Evolutionary conservation across 2,113 vertebrate species (phyloP).

Genomic region (Pardalotus punctatus): DNA sequence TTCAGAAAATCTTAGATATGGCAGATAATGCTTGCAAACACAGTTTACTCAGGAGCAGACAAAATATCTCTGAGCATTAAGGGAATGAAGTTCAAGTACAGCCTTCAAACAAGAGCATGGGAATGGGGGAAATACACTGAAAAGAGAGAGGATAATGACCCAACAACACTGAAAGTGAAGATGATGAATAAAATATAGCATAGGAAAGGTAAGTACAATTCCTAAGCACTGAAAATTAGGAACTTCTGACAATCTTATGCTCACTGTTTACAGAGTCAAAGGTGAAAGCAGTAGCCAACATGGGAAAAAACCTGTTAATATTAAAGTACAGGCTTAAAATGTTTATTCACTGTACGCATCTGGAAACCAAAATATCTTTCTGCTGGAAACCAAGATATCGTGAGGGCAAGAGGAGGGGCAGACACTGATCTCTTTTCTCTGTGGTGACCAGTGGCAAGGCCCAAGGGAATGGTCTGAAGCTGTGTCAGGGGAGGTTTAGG

Average conservation of each 20-base stretch:
- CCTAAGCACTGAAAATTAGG: neutral
- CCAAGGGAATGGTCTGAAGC: rapidly evolving
- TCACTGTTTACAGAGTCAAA: neutral
- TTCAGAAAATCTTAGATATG: neutral
- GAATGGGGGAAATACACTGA: neutral
- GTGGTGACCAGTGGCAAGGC: neutral
- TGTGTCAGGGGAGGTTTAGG: neutral
- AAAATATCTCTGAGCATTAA: neutral
- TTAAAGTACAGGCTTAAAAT: neutral
- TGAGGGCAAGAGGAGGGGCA: neutral
- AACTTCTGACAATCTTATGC: neutral
- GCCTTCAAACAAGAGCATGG: neutral
- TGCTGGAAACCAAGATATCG: neutral
- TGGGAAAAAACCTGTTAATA: neutral
- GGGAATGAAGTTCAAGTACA: neutral
- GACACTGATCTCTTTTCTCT: too few relatives aligned
- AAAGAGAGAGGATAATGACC: neutral
- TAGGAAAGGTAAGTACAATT: neutral
- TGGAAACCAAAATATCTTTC: neutral
- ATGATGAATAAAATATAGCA: neutral
- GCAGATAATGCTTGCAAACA: neutral
- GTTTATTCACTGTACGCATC: neutral
- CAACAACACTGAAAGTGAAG: neutral
- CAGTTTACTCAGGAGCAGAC: neutral
- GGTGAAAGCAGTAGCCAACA: neutral